Evolutionary conservation across 2,113 vertebrate species (phyloP), one percentile per base, ranked within the genome.

Genomic region (Neomonachus schauinslandi): DNA sequence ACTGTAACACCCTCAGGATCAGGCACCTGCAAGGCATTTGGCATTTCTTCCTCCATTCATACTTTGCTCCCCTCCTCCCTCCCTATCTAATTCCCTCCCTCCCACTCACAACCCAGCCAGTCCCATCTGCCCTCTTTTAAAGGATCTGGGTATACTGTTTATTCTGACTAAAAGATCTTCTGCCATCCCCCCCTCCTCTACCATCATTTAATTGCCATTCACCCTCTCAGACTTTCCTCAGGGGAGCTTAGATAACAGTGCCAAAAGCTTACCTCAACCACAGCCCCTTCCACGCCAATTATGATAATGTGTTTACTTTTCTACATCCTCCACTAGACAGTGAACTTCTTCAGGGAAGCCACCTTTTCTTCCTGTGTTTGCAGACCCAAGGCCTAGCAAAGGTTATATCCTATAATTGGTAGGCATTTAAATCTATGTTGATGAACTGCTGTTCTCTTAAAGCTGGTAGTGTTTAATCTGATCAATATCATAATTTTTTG

Each of bases 231-330:
- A 36, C 31, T 55, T 18, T 88, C 59, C 86, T 92, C 53, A 18
- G 71, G 55, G 90, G 65, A 97, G 92, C 13, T 42, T 31, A 49
- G 67, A 36, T 59, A 18, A 15, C 0, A 31, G n/a, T 83, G 90
- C 94, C 85, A 89, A 85, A 19, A 67, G 51, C 55, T 95, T 55
- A 91, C 85, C 91, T 97, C 87, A 74, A 42, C 83, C 51, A 5
- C 83, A 90, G 84, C 67, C 76, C 69, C 51, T 82, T 74, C 36
- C 81, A 10, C 0, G 39, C 72, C 76, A 85, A 72, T 85, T 55
- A 91, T 0, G 53, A 94, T 79, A 89, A 96, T 77, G 21, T 86
- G 94, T 93, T 96, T 89, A 65, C 92, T 96, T 31, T 67, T 33
- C 93, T 53, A 67, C 39, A n/a, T 89, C 77, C 85, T 93, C 51